These are phyloP conservation scores for Falco concolor DNA, from an alignment of 2,797 vertebrate genomes.

Conservation along the genomic window DNA sequence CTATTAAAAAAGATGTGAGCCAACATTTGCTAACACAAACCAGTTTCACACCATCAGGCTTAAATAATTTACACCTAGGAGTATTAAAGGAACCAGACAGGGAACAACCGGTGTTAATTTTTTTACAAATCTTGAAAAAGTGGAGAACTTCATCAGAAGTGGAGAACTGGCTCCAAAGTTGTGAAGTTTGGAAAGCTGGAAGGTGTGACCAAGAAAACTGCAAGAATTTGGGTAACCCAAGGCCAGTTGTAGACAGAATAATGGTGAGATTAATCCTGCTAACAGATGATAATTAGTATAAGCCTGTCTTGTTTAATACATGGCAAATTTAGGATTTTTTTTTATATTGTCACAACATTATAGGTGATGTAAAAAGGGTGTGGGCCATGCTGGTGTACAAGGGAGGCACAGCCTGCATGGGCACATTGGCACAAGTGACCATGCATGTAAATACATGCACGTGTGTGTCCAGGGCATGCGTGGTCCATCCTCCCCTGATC, in stretches of 20 bases:
- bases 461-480: fast-evolving
- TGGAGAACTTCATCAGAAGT: not conserved
- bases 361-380: not conserved
- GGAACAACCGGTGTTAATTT: not conserved
- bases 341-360: not conserved
- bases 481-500: not conserved
- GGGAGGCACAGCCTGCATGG: not conserved
- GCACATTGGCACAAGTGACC: fast-evolving
- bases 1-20: not conserved
- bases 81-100: not conserved
- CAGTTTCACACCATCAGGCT: not conserved
- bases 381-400: not conserved
- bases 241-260: not conserved
- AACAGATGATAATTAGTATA: not conserved
- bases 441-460: fast-evolving
- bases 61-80: not conserved
- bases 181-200: not conserved
- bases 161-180: not conserved
- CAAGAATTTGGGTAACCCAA: not conserved
- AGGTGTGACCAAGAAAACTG: not conserved
- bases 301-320: not conserved
- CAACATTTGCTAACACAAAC: not conserved
- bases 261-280: not conserved
- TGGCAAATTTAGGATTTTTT: not conserved
- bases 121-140: not conserved